Evolutionary conservation across 2,888 invertebrate genomes (phyloP).

Genomic region (Diaprepes abbreviatus): DNA sequence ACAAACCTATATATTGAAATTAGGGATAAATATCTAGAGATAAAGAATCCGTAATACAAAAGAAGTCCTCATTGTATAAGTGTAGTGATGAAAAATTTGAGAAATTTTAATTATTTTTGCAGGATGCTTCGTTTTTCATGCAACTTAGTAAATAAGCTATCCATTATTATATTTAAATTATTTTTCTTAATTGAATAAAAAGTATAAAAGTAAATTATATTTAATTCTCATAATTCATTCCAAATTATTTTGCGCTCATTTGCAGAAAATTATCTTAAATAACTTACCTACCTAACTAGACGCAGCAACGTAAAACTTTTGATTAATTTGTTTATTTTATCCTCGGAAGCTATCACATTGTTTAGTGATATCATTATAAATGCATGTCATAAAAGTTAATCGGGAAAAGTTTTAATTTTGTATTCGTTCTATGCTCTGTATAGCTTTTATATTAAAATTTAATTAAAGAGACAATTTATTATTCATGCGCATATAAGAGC

Average conservation of each 20-base stretch:
- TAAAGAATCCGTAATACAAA: too few species aligned
- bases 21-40: too few species aligned
- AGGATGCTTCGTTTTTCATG: too few species aligned
- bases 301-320: constrained; percentile 9
- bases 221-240: background rate
- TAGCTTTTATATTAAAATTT: constrained; percentile 29
- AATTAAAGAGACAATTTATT: constrained; percentile 32
- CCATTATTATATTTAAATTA: too few species aligned
- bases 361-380: constrained; percentile 28
- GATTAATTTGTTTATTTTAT: constrained; percentile 22
- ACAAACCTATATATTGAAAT: too few species aligned
- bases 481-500: constrained; percentile 30
- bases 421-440: constrained; percentile 24
- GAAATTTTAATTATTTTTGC: too few species aligned
- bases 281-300: background rate
- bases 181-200: too few species aligned
- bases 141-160: too few species aligned
- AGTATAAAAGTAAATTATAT: background rate
- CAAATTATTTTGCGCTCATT: background rate
- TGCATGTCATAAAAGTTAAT: constrained; percentile 20
- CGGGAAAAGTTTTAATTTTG: constrained; percentile 22
- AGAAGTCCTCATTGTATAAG: too few species aligned
- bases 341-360: background rate
- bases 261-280: too few species aligned
- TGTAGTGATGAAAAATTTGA: too few species aligned